A percentile compares a stretch with the other conserved stretches of the same genome.
These are phyloP conservation scores for Hirundo rustica DNA, from an alignment of 2,797 vertebrate species.

Conservation along the genomic window DNA sequence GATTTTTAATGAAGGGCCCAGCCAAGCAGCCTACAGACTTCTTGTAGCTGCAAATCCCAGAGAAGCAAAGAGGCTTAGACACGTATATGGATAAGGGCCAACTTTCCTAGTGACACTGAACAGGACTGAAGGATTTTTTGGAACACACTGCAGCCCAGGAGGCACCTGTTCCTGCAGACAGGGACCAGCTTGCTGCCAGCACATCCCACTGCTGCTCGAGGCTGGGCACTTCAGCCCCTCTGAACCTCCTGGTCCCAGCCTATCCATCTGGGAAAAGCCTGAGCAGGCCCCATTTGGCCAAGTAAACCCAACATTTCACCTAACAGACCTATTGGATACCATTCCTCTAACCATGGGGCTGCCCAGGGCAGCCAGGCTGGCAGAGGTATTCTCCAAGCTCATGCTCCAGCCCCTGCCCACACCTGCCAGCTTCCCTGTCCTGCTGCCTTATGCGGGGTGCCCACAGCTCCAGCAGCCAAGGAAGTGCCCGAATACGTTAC, in stretches of 20 bases:
- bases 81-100: background rate
- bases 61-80: slow-evolving; percentile 24
- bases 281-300: background rate
- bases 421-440: background rate
- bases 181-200: background rate
- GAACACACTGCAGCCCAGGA: background rate
- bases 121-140: background rate
- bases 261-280: accelerated
- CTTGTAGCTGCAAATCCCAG: background rate
- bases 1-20: background rate
- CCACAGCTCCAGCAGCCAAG: background rate
- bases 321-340: background rate
- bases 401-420: background rate
- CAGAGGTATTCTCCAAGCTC: background rate
- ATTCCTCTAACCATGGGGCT: background rate
- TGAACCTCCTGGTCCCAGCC: background rate
- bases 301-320: background rate
- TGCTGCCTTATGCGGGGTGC: accelerated
- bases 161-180: background rate
- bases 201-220: background rate
- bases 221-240: accelerated
- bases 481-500: background rate
- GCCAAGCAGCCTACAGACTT: background rate
- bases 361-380: background rate
- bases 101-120: background rate